Evolutionary conservation across 2,113 vertebrate species (phyloP).

Genomic region (Clinocottus analis): DNA sequence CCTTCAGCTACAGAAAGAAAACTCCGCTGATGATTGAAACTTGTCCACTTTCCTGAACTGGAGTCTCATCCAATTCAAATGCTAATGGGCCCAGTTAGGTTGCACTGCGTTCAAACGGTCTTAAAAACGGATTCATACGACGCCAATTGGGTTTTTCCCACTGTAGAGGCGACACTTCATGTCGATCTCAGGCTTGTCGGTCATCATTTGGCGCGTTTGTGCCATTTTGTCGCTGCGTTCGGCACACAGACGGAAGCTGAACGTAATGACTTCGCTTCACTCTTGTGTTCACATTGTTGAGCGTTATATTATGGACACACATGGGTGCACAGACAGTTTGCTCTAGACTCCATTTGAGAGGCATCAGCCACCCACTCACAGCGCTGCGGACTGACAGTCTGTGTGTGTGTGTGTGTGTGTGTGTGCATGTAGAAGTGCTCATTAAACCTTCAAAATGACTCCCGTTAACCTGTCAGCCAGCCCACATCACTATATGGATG

Average conservation of each 20-base stretch:
- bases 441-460: constrained; percentile 45
- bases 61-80: neutral
- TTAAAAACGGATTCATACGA: neutral
- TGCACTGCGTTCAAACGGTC: constrained; percentile 1
- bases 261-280: neutral
- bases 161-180: too few species aligned
- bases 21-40: neutral
- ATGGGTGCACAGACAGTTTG: neutral
- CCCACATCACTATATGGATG: constrained; percentile 23
- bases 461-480: constrained; percentile 42
- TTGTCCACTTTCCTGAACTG: neutral
- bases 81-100: neutral
- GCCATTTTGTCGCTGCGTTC: neutral
- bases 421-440: constrained; percentile 28
- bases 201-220: too few species aligned
- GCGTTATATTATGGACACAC: neutral
- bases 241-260: neutral
- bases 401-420: constrained; percentile 9
- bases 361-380: constrained; percentile 59
- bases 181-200: too few species aligned
- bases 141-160: neutral
- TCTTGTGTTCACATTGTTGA: neutral
- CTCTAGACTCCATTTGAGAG: constrained; percentile 22
- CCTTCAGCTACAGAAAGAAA: constrained; percentile 11
- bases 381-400: constrained; percentile 30